These are phyloP conservation scores for Microplitis mediator DNA, from an alignment of 1,140 invertebrate species.

Conservation along the genomic window DNA sequence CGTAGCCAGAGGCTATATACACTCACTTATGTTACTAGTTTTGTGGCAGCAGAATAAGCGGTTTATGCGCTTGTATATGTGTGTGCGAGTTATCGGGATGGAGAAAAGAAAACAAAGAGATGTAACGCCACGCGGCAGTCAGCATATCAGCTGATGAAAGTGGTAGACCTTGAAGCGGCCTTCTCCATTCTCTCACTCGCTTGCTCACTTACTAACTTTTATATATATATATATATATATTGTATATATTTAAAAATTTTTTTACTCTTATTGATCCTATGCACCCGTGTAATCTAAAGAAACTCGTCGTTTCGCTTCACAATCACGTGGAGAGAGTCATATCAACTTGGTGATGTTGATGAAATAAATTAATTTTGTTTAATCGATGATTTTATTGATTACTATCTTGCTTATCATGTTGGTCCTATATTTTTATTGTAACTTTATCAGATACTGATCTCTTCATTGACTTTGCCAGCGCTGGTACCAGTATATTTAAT, in stretches of 20 bases:
- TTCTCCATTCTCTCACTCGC: conserved; percentile 8
- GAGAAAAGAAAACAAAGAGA: background rate
- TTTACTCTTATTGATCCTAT: no score
- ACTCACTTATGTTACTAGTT: no score
- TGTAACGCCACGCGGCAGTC: background rate
- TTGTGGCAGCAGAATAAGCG: no score
- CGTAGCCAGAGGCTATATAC: background rate
- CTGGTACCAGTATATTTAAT: no score
- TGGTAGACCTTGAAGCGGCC: conserved; percentile 36
- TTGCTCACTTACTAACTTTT: background rate
- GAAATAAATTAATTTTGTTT: background rate
- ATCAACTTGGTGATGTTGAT: background rate
- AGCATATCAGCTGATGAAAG: conserved; percentile 34
- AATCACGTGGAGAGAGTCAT: background rate
- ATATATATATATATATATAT: background rate
- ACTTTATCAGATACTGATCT: background rate
- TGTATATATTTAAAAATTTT: no score
- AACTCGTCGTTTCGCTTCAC: background rate
- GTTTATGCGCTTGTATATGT: background rate
- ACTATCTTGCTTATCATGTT: background rate
- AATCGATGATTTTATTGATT: background rate
- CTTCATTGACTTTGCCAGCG: no score
- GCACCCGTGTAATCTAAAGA: background rate
- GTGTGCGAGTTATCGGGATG: background rate
- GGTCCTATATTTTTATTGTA: background rate